Evolutionary conservation across 2,113 vertebrate species (phyloP).

Genomic region (Corythornis madagascariensis): DNA sequence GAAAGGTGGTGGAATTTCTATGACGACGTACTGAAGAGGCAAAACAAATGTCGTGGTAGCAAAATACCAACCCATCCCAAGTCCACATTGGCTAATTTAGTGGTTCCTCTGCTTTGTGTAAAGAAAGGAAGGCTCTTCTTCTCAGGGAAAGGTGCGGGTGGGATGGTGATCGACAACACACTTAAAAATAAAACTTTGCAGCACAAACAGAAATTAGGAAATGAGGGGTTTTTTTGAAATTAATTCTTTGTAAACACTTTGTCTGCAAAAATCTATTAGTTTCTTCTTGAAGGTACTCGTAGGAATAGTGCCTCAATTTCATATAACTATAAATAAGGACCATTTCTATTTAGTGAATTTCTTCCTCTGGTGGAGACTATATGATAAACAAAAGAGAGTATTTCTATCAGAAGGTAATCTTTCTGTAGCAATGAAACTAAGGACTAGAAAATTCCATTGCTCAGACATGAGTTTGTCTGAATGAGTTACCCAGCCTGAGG

Average conservation of each 20-base stretch:
- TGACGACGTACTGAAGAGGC: not conserved
- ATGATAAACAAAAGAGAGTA: not conserved
- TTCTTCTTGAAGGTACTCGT: not conserved
- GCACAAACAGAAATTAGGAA: not conserved
- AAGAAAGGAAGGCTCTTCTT: not conserved
- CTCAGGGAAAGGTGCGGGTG: no score
- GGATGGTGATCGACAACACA: not conserved
- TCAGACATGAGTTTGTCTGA: not conserved
- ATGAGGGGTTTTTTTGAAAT: not conserved
- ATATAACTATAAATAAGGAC: not conserved
- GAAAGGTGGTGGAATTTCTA: not conserved
- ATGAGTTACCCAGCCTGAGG: not conserved
- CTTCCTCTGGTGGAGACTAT: conserved; percentile 33
- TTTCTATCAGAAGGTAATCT: not conserved
- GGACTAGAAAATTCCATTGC: not conserved
- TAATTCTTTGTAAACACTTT: not conserved
- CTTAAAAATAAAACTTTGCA: not conserved
- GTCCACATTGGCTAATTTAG: not conserved
- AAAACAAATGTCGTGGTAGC: not conserved
- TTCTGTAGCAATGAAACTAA: not conserved
- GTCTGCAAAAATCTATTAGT: not conserved
- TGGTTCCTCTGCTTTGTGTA: not conserved
- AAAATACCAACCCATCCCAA: not conserved
- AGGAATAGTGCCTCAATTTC: not conserved
- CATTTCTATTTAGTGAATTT: not conserved